A percentile compares a stretch with the other conserved stretches of the same genome.
Conservation (phyloP, 2,113 vertebrate species). For the Pelecanoides urinatrix region DNA sequence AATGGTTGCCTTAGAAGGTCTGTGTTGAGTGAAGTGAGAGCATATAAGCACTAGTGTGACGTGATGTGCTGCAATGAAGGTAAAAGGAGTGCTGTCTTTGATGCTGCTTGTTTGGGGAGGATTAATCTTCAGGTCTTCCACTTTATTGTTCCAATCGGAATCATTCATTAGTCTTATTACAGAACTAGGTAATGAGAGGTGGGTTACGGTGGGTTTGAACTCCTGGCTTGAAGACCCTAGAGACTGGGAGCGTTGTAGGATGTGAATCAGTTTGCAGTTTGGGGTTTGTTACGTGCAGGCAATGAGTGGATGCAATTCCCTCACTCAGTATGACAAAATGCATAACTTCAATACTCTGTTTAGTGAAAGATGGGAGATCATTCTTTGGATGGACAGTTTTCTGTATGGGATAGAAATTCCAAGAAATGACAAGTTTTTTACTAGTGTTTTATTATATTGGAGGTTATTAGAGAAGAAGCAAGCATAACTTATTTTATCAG, state of each 20-base stretch:
- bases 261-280: background rate
- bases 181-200: background rate
- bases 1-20: background rate
- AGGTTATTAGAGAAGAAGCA: background rate
- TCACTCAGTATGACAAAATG: background rate
- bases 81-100: background rate
- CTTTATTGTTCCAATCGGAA: background rate
- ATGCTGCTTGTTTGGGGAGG: background rate
- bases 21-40: background rate
- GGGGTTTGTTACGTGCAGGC: background rate
- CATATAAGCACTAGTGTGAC: background rate
- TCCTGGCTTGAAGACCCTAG: constrained; percentile 13
- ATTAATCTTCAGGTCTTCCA: background rate
- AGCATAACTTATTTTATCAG: background rate
- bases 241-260: background rate
- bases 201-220: constrained; percentile 57
- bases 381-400: background rate
- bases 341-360: background rate
- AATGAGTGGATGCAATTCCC: background rate
- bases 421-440: background rate
- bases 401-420: background rate
- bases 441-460: background rate
- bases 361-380: background rate
- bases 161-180: background rate
- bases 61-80: background rate